These are phyloP conservation scores for Hesperophylax magnus DNA, from an alignment of 1,140 invertebrate genomes.

Conservation along the genomic window DNA sequence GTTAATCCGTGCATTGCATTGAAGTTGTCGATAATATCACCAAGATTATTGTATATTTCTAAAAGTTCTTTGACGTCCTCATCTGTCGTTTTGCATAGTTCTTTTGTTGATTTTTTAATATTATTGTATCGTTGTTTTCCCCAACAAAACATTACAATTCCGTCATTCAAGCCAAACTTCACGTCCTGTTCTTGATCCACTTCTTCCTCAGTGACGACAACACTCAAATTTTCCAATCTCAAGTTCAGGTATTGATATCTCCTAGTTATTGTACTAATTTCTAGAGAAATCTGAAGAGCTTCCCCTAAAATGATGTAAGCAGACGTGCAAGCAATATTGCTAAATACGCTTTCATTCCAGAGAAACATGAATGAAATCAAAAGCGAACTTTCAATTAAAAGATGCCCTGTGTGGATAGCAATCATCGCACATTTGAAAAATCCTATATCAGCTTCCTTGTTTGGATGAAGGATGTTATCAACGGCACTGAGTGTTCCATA, in stretches of 20 bases:
- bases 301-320: neutral
- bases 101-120: neutral
- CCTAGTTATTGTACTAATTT: constrained; percentile 1
- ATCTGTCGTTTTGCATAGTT: neutral
- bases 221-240: constrained; percentile 10
- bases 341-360: neutral
- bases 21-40: constrained; percentile 16
- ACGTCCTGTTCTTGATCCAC: neutral
- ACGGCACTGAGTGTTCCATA: neutral
- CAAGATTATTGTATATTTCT: constrained; percentile 18
- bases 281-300: constrained; percentile 1
- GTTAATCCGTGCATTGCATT: constrained; percentile 25
- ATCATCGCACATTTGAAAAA: constrained; percentile 17
- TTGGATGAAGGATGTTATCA: constrained; percentile 4
- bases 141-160: constrained; percentile 22
- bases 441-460: neutral
- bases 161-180: constrained; percentile 16
- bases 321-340: neutral
- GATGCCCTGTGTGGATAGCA: neutral
- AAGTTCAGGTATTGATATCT: constrained; percentile 27
- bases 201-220: neutral
- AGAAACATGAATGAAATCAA: neutral
- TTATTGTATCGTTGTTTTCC: constrained; percentile 2
- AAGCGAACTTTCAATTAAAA: neutral
- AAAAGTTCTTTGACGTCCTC: constrained; percentile 12